A percentile compares a stretch with the other conserved stretches of the same genome.
phyloP scores from a whole-genome alignment of 1,140 invertebrate species.

The Drosophila bipectinata region DNA sequence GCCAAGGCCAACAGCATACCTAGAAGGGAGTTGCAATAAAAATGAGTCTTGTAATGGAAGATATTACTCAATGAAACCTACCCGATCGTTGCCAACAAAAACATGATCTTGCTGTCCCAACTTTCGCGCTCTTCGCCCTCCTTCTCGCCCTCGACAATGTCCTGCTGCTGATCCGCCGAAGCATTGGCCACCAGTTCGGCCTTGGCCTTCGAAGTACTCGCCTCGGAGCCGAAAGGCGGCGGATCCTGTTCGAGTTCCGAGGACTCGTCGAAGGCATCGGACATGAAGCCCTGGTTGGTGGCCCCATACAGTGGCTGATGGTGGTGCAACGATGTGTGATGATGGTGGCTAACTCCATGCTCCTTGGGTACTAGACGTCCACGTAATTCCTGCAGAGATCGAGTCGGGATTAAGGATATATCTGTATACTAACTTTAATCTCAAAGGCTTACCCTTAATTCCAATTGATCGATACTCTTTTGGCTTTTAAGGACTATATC shows the following conservation, averaged over 20 bases:
- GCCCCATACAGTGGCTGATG: constrained; percentile 90
- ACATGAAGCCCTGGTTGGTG: constrained; percentile 91
- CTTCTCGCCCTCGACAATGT: constrained; percentile 89
- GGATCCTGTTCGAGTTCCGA: constrained; percentile 84
- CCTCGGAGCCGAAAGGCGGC: constrained; percentile 74
- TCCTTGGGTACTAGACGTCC: constrained; percentile 91
- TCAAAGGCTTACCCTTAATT: constrained; percentile 88
- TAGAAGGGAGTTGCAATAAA: constrained; percentile 9
- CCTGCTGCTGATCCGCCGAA: constrained; percentile 88
- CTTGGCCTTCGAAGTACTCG: constrained; percentile 83
- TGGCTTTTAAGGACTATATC: constrained; percentile 87
- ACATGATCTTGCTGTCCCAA: constrained; percentile 97
- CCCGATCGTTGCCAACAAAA: constrained; percentile 94
- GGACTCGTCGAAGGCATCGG: constrained; percentile 90
- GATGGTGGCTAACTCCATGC: constrained; percentile 85
- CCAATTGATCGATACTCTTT: constrained; percentile 92
- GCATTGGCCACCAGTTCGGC: constrained; percentile 86
- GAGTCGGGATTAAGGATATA: neutral
- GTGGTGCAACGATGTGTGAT: constrained; percentile 71
- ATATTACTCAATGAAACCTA: constrained; percentile 37
- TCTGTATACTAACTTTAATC: neutral
- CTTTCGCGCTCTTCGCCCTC: constrained; percentile 93
- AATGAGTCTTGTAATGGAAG: neutral
- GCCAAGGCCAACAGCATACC: constrained; percentile 96
- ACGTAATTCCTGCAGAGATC: constrained; percentile 86